A percentile compares a stretch with the other conserved stretches of the same genome.
phyloP scores from a whole-genome alignment of 2,113 vertebrate species.

The Xiphorhynchus elegans region DNA sequence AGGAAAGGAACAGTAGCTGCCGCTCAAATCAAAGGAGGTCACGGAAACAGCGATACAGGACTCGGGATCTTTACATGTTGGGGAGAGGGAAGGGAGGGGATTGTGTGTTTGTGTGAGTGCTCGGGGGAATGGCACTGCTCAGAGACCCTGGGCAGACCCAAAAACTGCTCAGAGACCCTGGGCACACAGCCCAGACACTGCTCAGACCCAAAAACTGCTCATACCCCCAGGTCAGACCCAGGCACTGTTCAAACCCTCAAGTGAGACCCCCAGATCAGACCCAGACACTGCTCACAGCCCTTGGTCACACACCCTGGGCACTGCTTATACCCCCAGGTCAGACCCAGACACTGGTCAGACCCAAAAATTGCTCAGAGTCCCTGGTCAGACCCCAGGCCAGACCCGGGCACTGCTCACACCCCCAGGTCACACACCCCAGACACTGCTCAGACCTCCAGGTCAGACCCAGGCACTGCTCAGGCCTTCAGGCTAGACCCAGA shows the following conservation, averaged over 20 bases:
- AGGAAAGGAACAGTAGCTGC: constrained; percentile 74
- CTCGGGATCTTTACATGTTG: constrained; percentile 68
- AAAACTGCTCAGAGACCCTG: not conserved
- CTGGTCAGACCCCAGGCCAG: not conserved
- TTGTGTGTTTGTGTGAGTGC: not conserved
- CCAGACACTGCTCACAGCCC: too few relatives aligned
- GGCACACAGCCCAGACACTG: not conserved
- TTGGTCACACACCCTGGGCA: too few relatives aligned
- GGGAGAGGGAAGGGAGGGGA: not conserved
- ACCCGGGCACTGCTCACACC: too few relatives aligned
- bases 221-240: too few relatives aligned
- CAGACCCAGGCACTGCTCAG: too few relatives aligned
- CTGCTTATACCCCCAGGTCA: too few relatives aligned
- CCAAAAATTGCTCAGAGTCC: not conserved
- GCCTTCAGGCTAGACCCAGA: too few relatives aligned
- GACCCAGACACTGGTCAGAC: too few relatives aligned
- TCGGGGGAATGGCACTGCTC: not conserved
- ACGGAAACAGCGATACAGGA: constrained; percentile 71
- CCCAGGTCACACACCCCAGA: not conserved
- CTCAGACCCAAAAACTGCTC: not conserved
- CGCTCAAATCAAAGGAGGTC: constrained; percentile 73
- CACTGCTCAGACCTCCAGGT: not conserved
- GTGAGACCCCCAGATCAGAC: too few relatives aligned
- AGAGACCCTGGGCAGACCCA: not conserved
- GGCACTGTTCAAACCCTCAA: too few relatives aligned